Percentiles rank a stretch among this genome's conserved stretches.
Evolutionary conservation across 2,797 vertebrate species (phyloP).

Genomic region (Carcharodon carcharias): DNA sequence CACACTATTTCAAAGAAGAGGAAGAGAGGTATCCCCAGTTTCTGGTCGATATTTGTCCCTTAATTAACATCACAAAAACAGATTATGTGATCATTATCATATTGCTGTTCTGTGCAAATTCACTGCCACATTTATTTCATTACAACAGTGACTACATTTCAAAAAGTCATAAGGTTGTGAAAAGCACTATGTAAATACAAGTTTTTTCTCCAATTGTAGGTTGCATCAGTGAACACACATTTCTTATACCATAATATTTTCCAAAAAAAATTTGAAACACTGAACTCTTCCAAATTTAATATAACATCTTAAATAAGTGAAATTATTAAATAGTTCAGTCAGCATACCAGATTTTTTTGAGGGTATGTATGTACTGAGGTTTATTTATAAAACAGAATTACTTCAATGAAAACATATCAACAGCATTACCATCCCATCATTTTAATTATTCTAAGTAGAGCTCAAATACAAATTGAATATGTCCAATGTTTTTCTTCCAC

Average conservation of each 20-base stretch:
- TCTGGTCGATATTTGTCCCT: neutral
- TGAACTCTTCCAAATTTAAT: neutral
- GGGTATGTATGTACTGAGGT: neutral
- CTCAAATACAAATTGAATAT: neutral
- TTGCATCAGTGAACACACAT: neutral
- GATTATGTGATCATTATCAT: neutral
- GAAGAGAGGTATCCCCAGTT: neutral
- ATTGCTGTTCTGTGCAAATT: neutral
- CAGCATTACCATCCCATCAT: neutral
- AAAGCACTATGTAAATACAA: neutral
- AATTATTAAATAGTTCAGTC: neutral
- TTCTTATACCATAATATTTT: neutral
- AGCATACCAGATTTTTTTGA: constrained; percentile 6
- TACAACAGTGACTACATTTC: neutral
- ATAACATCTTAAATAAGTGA: neutral
- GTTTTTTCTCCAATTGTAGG: neutral
- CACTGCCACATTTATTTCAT: neutral
- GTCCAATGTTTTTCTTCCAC: neutral
- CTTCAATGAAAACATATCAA: neutral
- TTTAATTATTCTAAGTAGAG: neutral
- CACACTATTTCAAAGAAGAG: neutral
- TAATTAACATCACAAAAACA: neutral
- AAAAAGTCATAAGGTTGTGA: neutral
- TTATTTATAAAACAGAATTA: neutral
- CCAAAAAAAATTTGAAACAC: neutral